These are phyloP conservation scores for Drosophila neonasuta DNA, from an alignment of 2,888 invertebrate species.

Conservation along the genomic window DNA sequence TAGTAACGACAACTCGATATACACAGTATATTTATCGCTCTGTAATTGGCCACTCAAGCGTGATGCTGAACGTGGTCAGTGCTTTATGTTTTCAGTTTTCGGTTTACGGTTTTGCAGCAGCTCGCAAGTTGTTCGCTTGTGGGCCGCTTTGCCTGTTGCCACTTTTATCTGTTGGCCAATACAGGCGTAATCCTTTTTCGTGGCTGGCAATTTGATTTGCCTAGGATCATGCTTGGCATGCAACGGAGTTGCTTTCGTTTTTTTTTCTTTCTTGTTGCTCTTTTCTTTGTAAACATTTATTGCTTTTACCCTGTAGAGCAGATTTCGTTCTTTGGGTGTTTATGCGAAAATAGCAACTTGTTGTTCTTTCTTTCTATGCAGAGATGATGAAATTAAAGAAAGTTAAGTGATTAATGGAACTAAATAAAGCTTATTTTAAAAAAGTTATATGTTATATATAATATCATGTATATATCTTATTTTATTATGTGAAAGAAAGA, in stretches of 20 bases:
- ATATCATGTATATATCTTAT: no score
- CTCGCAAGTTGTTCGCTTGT: not conserved
- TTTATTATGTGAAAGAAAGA: no score
- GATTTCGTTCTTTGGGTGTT: no score
- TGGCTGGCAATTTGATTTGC: slow-evolving; percentile 34
- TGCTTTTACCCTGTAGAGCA: no score
- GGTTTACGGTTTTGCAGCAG: not conserved
- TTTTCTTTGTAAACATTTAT: no score
- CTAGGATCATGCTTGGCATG: slow-evolving; percentile 1
- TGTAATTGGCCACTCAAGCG: slow-evolving; percentile 66
- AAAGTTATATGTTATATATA: no score
- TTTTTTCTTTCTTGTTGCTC: not conserved
- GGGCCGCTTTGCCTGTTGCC: slow-evolving; percentile 8
- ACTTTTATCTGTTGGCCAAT: slow-evolving; percentile 19
- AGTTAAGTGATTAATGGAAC: no score
- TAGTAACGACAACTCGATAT: no score
- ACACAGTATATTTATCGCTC: slow-evolving; percentile 7
- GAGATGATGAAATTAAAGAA: no score
- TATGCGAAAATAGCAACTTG: no score
- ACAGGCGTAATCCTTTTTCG: slow-evolving; percentile 33
- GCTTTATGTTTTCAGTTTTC: slow-evolving; percentile 16
- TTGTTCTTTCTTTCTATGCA: no score
- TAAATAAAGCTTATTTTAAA: no score
- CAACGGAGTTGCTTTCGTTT: slow-evolving; percentile 3
- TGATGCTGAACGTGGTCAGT: slow-evolving; percentile 31